Evolutionary conservation across 2,113 vertebrate species (phyloP), one percentile per base, ranked within the genome.

Genomic region (Ceyx cyanopectus): DNA sequence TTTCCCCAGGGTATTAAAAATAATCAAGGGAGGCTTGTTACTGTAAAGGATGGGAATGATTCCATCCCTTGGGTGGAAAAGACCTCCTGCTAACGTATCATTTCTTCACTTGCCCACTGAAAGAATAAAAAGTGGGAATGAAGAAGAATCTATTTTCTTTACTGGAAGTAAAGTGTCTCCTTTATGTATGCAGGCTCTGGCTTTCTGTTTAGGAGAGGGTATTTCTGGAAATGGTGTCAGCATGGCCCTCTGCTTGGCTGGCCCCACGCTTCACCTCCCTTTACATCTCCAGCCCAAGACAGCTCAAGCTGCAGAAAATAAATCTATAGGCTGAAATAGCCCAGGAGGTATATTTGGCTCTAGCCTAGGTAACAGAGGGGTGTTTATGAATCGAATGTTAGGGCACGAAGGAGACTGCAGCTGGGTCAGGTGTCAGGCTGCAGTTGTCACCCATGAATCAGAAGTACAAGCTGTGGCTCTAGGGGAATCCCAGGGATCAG

Each of bases 381-480:
- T 19, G 74, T 34, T 30, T 53, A 12, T 29, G 69, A 82, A 79
- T 30, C 2, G 4, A 58, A 10, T 10, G 43, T 53, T 40, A 62
- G 32, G 26, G 78, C 10, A 7, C 43, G 82, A 23, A 63, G 51
- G 76, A 37, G 48, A 30, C 3, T 6, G 76, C 73, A 82, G 82
- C 32, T 0, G 5, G 74, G 57, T 8, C 69, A 54, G 27, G 57
- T 18, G 74, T 9, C 0, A 0, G 54, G 37, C 58, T 76, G 73
- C 89, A 94, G 89, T 4, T 94, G 89, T 93, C 86, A 74, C 46
- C 87, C 91, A 92, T 89, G 84, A 91, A 94, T 92, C 92, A 94
- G 43, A 65, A 68, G 22, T 7, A 6, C 70, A 27, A 63, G 68
- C 61, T 6, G 6, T 0, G 4, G 76, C 65, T 87, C 81, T 2